Evolutionary conservation across 2,113 vertebrate species (phyloP), one percentile per base, ranked within the genome.

Genomic region (Halcyon senegalensis): DNA sequence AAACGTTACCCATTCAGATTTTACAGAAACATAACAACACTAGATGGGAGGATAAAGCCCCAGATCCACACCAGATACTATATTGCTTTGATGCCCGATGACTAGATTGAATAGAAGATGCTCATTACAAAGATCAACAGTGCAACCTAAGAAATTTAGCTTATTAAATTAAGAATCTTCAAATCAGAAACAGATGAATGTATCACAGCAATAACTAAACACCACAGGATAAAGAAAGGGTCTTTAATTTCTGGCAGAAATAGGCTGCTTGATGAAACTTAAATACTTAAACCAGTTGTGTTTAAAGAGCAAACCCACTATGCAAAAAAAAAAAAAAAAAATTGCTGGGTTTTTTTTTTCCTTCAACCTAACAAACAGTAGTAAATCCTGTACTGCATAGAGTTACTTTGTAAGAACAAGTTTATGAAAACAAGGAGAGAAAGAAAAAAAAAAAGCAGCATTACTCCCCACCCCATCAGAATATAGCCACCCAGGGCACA

Each of bases 41-140:
- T 55, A 7, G 14, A 39, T 16, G 37, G 39, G 51, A 94, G 31
- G 51, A 93, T 16, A 90, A 91, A 91, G 79, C 74, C 74, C 90
- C 27, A 84, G 39, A 68, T 37, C 72, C 75, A 93, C 53, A 14
- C 48, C 51, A 79, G 64, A 24, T 39, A 58, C 85, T 24, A 94
- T 60, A 97, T 87, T 97, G 89, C 96, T 95, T 96, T 93, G 85
- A 80, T 96, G 91, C 85, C 87, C 53, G 8, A 78, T 91, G 37
- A 94, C 53, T 74, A 93, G 39, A 75, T 30, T 85, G 79, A 83
- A 58, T 13, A 73, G 31, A 79, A 87, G 60, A 77, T 75, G 53
- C 16, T 82, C 27, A 74, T 37, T 51, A 86, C 35, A 87, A 86
- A 84, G 58, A 93, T 1, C 33, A 87, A 74, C 55, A 91, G 80